Conservation (phyloP, 2,888 invertebrate species). For the Apodemia duryi region DNA sequence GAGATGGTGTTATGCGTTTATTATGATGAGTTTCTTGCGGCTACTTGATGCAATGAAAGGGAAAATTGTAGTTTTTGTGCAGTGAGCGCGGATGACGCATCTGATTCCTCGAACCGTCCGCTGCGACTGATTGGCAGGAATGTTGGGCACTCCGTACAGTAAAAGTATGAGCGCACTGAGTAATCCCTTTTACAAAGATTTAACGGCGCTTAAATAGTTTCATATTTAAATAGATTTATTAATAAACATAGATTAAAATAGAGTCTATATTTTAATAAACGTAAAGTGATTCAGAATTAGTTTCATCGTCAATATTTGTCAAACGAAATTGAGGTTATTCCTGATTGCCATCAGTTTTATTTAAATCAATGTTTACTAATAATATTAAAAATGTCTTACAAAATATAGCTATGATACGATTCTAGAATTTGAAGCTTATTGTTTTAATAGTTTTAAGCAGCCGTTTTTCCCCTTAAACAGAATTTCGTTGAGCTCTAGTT, state of each 20-base stretch:
- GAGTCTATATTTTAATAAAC: too few relatives aligned
- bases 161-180: slow-evolving; percentile 33
- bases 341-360: too few relatives aligned
- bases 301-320: too few relatives aligned
- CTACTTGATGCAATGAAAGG: slow-evolving; percentile 69
- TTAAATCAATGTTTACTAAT: too few relatives aligned
- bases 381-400: too few relatives aligned
- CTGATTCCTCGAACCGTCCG: slow-evolving; percentile 51
- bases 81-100: slow-evolving; percentile 58
- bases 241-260: neutral
- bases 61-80: slow-evolving; percentile 73
- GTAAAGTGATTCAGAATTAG: too few relatives aligned
- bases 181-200: slow-evolving; percentile 38
- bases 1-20: slow-evolving; percentile 59
- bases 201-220: neutral
- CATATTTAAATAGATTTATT: neutral
- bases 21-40: slow-evolving; percentile 52
- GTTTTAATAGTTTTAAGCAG: too few relatives aligned
- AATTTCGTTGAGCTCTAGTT: too few relatives aligned
- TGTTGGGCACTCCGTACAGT: slow-evolving; percentile 33
- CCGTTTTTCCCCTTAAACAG: too few relatives aligned
- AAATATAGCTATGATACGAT: too few relatives aligned
- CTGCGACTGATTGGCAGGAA: slow-evolving; percentile 52
- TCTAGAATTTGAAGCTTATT: too few relatives aligned
- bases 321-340: too few relatives aligned